phyloP scores from a whole-genome alignment of 1,140 invertebrate genomes.

The Euwallacea fornicatus region DNA sequence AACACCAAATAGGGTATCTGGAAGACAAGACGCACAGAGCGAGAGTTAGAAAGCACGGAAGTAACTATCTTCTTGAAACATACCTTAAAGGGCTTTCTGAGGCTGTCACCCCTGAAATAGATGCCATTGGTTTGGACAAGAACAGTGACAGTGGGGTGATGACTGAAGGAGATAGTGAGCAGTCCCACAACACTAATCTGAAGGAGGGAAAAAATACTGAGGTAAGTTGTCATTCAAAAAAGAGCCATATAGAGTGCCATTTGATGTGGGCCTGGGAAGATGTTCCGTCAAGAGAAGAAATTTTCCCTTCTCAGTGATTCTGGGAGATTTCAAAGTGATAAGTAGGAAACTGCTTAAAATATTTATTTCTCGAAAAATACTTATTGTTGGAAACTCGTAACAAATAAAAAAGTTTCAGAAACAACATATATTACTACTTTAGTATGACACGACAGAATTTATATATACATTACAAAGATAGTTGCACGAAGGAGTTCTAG shows the following conservation, averaged over 20 bases:
- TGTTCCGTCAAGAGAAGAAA: no score
- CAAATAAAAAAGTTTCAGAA: no score
- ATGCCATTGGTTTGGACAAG: conserved; percentile 50
- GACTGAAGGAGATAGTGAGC: conserved; percentile 53
- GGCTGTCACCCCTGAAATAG: conserved; percentile 52
- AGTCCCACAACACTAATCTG: conserved; percentile 46
- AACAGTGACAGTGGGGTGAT: conserved; percentile 63
- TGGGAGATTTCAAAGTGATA: no score
- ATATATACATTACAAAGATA: no score
- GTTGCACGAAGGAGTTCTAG: no score
- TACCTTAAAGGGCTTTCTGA: conserved; percentile 66
- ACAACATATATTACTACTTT: no score
- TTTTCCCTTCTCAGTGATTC: no score
- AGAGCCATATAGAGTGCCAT: background rate
- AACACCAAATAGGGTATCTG: conserved; percentile 73
- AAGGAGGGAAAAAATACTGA: conserved; percentile 46
- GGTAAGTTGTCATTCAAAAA: conserved; percentile 32
- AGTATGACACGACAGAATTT: no score
- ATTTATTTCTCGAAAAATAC: no score
- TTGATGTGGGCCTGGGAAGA: background rate
- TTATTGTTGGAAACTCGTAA: no score
- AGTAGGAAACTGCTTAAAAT: no score
- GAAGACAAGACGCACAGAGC: conserved; percentile 73
- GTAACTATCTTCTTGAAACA: conserved; percentile 79
- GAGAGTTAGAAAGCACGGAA: conserved; percentile 72